Conservation (phyloP, 2,113 vertebrate genomes). For the Ceyx margarethae region DNA sequence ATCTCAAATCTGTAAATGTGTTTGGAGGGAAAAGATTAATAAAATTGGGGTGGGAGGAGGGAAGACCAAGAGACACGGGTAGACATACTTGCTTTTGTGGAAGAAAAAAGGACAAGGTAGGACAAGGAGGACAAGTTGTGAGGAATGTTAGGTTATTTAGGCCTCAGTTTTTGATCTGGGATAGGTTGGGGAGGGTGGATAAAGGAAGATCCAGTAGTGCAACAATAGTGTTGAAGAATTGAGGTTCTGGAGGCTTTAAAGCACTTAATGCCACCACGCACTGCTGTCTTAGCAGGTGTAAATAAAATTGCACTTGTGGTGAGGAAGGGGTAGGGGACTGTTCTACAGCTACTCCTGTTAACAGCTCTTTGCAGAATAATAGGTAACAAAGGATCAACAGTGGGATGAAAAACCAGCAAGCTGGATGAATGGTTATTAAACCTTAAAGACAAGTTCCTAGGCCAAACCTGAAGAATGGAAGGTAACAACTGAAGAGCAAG, state of each 20-base stretch:
- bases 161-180: not conserved
- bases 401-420: not conserved
- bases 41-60: not conserved
- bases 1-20: not conserved
- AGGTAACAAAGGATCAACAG: fast-evolving
- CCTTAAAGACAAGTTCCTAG: not conserved
- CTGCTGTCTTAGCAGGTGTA: not conserved
- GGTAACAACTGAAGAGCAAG: not conserved
- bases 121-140: not conserved
- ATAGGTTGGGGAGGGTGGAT: not conserved
- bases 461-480: not conserved
- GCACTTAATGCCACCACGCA: not conserved
- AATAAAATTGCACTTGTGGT: not conserved
- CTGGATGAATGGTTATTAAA: not conserved
- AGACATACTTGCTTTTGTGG: not conserved
- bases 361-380: not conserved
- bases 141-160: not conserved
- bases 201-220: not conserved
- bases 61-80: not conserved
- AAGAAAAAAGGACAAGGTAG: not conserved
- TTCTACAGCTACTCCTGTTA: not conserved
- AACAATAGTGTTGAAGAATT: not conserved
- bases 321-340: not conserved
- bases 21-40: not conserved
- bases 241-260: not conserved